Percentiles rank a stretch among this genome's conserved stretches.
These are phyloP conservation scores for Cathartes aura DNA, from an alignment of 2,113 vertebrate genomes.

Conservation along the genomic window DNA sequence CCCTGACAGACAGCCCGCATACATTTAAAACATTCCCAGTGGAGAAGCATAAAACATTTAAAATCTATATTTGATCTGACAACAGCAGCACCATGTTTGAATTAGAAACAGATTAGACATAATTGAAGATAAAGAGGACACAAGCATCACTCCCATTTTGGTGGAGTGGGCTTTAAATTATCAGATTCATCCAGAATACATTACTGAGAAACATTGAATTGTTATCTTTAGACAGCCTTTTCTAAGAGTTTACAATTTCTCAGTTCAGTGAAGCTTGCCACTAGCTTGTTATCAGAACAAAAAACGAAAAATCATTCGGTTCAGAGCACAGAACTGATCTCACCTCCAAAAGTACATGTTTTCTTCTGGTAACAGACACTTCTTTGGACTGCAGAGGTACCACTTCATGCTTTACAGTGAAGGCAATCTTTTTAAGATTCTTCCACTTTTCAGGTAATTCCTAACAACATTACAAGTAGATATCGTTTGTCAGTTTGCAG, in stretches of 20 bases:
- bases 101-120: constrained; percentile 95
- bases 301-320: constrained; percentile 89
- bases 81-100: constrained; percentile 89
- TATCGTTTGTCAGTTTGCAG: constrained; percentile 37
- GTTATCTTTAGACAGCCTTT: constrained; percentile 97
- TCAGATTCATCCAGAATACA: constrained; percentile 95
- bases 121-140: constrained; percentile 93
- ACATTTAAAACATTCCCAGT: constrained; percentile 66
- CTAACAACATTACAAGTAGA: constrained; percentile 28
- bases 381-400: constrained; percentile 80
- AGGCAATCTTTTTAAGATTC: constrained; percentile 81
- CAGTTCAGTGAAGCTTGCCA: constrained; percentile 98
- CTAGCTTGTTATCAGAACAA: constrained; percentile 98
- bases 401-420: constrained; percentile 78
- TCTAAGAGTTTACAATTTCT: constrained; percentile 99
- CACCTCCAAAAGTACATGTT: constrained; percentile 91
- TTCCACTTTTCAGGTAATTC: constrained; percentile 80
- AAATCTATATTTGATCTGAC: constrained; percentile 96
- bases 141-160: constrained; percentile 89
- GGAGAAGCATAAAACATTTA: constrained; percentile 79
- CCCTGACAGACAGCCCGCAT: constrained; percentile 58
- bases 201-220: constrained; percentile 94
- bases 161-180: constrained; percentile 90
- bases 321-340: constrained; percentile 93
- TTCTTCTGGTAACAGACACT: constrained; percentile 89